phyloP scores from a whole-genome alignment of 2,888 invertebrate genomes.

The Chymomyza amoena region DNA sequence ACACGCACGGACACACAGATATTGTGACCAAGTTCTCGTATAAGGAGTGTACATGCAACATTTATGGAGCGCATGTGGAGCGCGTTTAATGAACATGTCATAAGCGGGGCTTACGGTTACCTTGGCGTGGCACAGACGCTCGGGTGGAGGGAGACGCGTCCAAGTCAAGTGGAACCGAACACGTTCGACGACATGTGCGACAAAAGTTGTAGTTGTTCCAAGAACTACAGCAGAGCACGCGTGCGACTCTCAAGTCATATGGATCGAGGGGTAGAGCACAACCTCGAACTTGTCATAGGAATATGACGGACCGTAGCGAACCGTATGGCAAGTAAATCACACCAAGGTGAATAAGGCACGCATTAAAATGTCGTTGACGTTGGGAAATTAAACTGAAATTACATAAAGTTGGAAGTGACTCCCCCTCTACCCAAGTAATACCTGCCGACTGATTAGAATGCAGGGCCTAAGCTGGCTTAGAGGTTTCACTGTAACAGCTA shows the following conservation, averaged over 20 bases:
- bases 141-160: slow-evolving; percentile 3
- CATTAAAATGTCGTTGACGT: slow-evolving; percentile 46
- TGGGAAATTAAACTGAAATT: slow-evolving; percentile 53
- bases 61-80: slow-evolving; percentile 52
- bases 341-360: slow-evolving; percentile 37
- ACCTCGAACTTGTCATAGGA: slow-evolving; percentile 18
- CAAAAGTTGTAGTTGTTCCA: slow-evolving; percentile 54
- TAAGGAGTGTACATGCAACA: slow-evolving; percentile 16
- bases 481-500: background rate
- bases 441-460: background rate
- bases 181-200: slow-evolving; percentile 47
- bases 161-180: slow-evolving; percentile 43
- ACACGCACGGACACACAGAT: slow-evolving; percentile 9
- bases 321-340: slow-evolving; percentile 41
- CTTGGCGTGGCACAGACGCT: slow-evolving; percentile 13
- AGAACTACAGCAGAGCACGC: slow-evolving; percentile 65
- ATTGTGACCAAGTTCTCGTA: slow-evolving; percentile 26
- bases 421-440: background rate
- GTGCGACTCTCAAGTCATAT: slow-evolving; percentile 34
- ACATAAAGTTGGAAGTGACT: slow-evolving; percentile 35
- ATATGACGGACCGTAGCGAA: slow-evolving; percentile 51
- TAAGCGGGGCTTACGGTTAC: slow-evolving; percentile 44
- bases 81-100: slow-evolving; percentile 63
- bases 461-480: background rate
- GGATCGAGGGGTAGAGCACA: background rate